Base-by-base conservation (phyloP, 2,888 invertebrate genomes). In the Pterostichus madidus region DNA sequence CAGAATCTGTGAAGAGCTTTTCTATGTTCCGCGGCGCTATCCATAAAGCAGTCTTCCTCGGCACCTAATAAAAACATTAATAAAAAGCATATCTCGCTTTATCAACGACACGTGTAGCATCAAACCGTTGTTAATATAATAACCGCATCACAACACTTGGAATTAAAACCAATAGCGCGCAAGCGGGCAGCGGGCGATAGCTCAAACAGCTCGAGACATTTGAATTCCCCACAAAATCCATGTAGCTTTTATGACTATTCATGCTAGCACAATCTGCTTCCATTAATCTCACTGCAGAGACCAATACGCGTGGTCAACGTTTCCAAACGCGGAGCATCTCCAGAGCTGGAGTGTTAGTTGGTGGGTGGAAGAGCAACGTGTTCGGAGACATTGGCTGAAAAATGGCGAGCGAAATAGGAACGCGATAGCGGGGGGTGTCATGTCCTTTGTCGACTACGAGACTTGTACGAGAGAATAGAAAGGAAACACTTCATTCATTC, bases 201-300 rank as follows among this genome's bases (percentile, higher is more conserved):
- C 39, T 39, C 39, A 39, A 39, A 39, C 39, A 8, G 39, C 52
- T 32, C 61, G 46, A 32, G 80, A 56, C 71, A 71, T 73, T 85
- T 64, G 73, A 83, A 64, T 83, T 83, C 84, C 81, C 84, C 85
- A 85, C 85, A 84, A 84, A 84, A 84, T 84, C 83, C 85, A 82
- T 85, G 84, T 85, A 77, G 64, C 84, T 84, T 79, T 80, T 83
- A 84, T 84, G 85, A 83, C 84, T 84, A 85, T 85, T 85, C 83
- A 84, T 84, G 83, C 84, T 80, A 76, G 59, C 79, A 83, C 84
- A 85, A 84, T 85, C 84, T 84, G 76, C 77, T 83, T 84, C 84
- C 84, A 85, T 85, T 84, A 84, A 85, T 85, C 85, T 85, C 82
- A 35, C 64, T 61, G 49, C 44, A 46, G 79, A 32, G n/a, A 79